Base-by-base conservation (phyloP, 1,140 invertebrate genomes). In the Diprion similis region DNA sequence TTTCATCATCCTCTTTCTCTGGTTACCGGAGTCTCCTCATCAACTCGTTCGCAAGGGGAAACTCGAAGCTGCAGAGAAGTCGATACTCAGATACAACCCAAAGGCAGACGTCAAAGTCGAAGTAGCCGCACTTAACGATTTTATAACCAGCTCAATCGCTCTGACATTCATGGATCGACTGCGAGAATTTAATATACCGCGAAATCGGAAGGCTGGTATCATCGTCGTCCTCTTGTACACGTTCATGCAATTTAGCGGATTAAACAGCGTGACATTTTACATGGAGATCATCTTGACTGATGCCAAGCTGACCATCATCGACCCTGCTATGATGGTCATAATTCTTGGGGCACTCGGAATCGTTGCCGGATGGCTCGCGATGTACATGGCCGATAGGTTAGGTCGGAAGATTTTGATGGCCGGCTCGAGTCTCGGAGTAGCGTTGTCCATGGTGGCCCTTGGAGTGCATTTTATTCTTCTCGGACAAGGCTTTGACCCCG, bases 191-290 rank as follows among this genome's bases (percentile, higher is more conserved):
- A 74, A 66, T 10, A 47, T 75, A 15, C 81, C 75, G 8, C 73
- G 78, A 10, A 92, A 93, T 81, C 88, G 91, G 66, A 91, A 89
- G 72, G 91, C 91, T 15, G 83, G 95, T 6, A 82, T 91, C 9
- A 91, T 95, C 59, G 88, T 92, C 45, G 80, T 92, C 51, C 86
- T 90, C 15, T 85, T 95, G 71, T 93, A 93, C 79, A 88, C 92
- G 8, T 92, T 94, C 24, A 94, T 96, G 83, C 93, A 95, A 80
- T 89, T 95, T 46, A 93, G 91, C 70, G 93, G 94, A 1, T 92
- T 94, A n/a, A 93, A 93, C 70, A 92, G 92, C 1, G 89, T 96
- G 19, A 91, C 92, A 77, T 92, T 93, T 46, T 95, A 95, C 79
- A 90, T 93, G 18, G 92, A 94, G 73, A 91, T 91, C 65, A 95